Conservation (phyloP, 2,888 invertebrate genomes). For the Lagria hirta region DNA sequence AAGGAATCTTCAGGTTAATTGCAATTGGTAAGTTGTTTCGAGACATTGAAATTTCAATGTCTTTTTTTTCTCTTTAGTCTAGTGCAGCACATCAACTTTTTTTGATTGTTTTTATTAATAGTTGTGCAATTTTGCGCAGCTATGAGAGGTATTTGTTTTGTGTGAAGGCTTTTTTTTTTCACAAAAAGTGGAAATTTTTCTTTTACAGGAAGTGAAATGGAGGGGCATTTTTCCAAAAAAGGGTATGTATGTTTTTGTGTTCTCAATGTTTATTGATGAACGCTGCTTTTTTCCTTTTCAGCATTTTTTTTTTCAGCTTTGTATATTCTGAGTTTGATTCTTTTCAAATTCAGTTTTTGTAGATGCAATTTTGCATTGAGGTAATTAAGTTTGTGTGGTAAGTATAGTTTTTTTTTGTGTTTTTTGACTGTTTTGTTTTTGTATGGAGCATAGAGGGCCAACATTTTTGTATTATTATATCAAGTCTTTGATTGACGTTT, state of each 20-base stretch:
- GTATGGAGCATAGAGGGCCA: conserved; percentile 21
- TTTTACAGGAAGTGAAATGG: too few species aligned
- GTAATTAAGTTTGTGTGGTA: conserved; percentile 6
- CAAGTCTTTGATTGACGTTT: conserved; percentile 1
- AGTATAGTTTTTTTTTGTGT: conserved; percentile 15
- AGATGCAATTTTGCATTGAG: conserved; percentile 14
- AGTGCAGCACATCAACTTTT: conserved; percentile 1
- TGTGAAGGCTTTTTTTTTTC: too few species aligned
- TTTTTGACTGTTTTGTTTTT: conserved; percentile 2
- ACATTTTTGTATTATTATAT: conserved; percentile 15
- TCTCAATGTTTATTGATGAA: not conserved
- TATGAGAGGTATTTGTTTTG: too few species aligned
- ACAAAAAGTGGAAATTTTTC: too few species aligned
- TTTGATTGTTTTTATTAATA: not conserved
- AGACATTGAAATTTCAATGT: conserved; percentile 2
- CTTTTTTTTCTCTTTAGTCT: conserved; percentile 3
- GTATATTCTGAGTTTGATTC: not conserved
- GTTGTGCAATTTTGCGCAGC: not conserved
- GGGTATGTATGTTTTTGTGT: not conserved
- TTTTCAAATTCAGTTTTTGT: conserved; percentile 5
- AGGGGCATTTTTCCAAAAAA: too few species aligned
- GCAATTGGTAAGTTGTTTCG: not conserved
- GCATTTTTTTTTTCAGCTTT: conserved; percentile 1
- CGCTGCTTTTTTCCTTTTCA: not conserved
- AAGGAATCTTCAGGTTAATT: not conserved